Conservation (phyloP, 2,888 invertebrate genomes). For the Sinopyrophorus schimmeli region DNA sequence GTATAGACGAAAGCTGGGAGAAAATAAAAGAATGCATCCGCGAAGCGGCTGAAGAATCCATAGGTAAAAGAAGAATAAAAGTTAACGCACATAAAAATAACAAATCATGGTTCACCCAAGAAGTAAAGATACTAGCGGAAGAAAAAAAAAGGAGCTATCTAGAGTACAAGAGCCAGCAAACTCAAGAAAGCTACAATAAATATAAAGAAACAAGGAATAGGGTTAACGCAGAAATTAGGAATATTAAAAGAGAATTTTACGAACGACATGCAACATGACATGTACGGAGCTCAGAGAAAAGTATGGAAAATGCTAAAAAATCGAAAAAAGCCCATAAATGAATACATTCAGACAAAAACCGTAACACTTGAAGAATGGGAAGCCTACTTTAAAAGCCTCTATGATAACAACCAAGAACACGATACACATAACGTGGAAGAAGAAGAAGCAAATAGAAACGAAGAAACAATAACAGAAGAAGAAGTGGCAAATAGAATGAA, state of each 20-base stretch:
- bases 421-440: not conserved
- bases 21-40: constrained; percentile 2
- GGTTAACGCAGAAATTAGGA: not conserved
- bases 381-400: not conserved
- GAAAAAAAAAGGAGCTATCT: constrained; percentile 2
- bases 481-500: not conserved
- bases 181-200: constrained; percentile 4
- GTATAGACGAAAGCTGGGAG: constrained; percentile 1
- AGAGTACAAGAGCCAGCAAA: constrained; percentile 3
- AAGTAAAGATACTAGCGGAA: constrained; percentile 3
- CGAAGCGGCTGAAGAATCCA: not conserved
- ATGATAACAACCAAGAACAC: too few relatives aligned
- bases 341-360: not conserved
- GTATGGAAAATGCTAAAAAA: constrained; percentile 2
- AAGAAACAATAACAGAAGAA: not conserved
- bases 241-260: constrained; percentile 3
- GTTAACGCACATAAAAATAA: constrained; percentile 2
- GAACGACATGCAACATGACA: not conserved
- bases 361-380: constrained; percentile 2
- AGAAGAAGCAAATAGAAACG: not conserved
- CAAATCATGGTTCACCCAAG: constrained; percentile 5
- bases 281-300: constrained; percentile 1
- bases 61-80: constrained; percentile 1
- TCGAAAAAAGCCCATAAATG: not conserved
- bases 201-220: constrained; percentile 2